Base-by-base conservation (phyloP, 2,113 vertebrate genomes). In the Myiozetetes cayanensis region DNA sequence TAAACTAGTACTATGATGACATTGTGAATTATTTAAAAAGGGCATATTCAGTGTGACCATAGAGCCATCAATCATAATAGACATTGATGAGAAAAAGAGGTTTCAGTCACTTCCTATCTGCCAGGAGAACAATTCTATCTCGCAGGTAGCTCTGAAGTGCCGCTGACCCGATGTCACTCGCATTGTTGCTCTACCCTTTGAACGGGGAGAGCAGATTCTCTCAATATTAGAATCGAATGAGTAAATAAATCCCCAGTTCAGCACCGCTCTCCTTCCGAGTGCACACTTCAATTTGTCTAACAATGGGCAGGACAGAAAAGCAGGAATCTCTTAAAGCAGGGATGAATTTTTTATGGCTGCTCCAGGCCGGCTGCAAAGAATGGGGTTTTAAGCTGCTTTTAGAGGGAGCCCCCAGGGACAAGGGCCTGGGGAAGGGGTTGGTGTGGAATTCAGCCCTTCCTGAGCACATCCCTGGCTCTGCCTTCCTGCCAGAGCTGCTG, bases 1-100 rank as follows among this genome's bases (percentile, higher is more conserved):
- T 99, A 99, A 99, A 99, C 98, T 99, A 98, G 98, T 99, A 98
- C 99, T 98, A 98, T 98, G 98, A 99, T 99, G 99, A 98, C 98
- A 98, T 99, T 98, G 99, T 99, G 99, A 99, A 99, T 99, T 99
- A 99, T 99, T 99, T 99, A 99, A 99, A 99, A 99, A 99, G 99
- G 99, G 98, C 99, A 99, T 98, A 98, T 98, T 98, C 98, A 98
- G 98, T 99, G 98, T 98, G 98, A 98, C 99, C 99, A 99, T 98
- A 98, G 98, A 99, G 98, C 99, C 98, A 99, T 99, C 99, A 99
- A 99, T 99, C 99, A 99, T 98, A 98, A 98, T 98, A 99, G 99
- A 99, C 99, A 98, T 98, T 98, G 98, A 98, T 98, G 98, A 99
- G 99, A 99, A 99, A 99, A 99, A 99, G 98, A 98, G 98, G 98